Evolutionary conservation across 2,113 vertebrate genomes (phyloP).

Genomic region (Cisticola juncidis): DNA sequence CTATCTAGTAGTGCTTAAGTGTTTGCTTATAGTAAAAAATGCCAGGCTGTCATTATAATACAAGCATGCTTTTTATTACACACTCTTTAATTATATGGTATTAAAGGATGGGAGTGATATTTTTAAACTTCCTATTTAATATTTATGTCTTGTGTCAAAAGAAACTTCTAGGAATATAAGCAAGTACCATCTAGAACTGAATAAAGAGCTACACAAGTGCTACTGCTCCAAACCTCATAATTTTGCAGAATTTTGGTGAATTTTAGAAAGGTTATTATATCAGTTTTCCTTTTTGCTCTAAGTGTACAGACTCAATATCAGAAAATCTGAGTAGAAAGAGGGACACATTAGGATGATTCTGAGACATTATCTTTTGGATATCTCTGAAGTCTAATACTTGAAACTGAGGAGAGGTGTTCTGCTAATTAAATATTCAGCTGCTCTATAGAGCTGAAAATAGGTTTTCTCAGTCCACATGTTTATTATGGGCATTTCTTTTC

Average conservation of each 20-base stretch:
- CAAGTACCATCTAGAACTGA: neutral
- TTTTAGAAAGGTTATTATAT: neutral
- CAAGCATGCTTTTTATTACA: neutral
- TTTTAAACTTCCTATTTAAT: neutral
- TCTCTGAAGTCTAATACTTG: neutral
- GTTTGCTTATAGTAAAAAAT: conserved; percentile 3
- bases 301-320: neutral
- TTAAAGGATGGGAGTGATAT: neutral
- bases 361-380: neutral
- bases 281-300: neutral
- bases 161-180: neutral
- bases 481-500: neutral
- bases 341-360: neutral
- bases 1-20: neutral
- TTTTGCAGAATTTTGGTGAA: neutral
- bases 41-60: neutral
- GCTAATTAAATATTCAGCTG: neutral
- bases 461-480: neutral
- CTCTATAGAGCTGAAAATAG: neutral
- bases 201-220: neutral
- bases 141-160: neutral
- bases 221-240: neutral
- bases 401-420: neutral
- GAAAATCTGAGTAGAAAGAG: neutral
- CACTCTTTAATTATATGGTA: neutral